Percentiles rank a stretch among this genome's conserved stretches.
Conservation (phyloP, 2,113 vertebrate genomes). For the Zeus faber region DNA sequence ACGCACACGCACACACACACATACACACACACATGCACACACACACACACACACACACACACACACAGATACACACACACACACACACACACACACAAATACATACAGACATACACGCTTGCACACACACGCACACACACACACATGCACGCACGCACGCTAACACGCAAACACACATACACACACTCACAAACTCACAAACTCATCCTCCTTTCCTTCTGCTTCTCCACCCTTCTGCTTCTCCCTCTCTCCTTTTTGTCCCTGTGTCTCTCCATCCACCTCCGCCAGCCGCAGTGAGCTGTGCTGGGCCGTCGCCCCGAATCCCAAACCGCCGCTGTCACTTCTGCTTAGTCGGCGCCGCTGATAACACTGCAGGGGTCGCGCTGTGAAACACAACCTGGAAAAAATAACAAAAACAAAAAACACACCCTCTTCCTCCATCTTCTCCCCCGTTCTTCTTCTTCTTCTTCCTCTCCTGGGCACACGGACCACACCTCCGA, state of each 20-base stretch:
- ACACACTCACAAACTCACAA: no score
- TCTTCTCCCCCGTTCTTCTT: no score
- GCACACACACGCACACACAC: not conserved
- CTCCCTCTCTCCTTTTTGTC: conserved; percentile 17
- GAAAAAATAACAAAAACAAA: conserved; percentile 12
- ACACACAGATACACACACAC: no score
- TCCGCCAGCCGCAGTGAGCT: conserved; percentile 15
- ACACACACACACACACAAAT: no score
- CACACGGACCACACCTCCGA: conserved; percentile 21
- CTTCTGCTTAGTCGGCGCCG: conserved; percentile 41
- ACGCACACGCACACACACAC: not conserved
- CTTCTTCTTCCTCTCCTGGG: no score
- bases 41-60: not conserved
- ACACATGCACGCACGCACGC: not conserved
- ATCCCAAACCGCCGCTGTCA: conserved; percentile 56
- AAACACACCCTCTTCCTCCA: no score
- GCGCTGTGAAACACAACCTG: conserved; percentile 40
- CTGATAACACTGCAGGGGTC: conserved; percentile 44
- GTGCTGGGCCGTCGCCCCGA: conserved; percentile 43
- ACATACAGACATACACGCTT: no score
- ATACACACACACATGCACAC: not conserved
- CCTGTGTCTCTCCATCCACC: no score
- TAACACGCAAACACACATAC: no score
- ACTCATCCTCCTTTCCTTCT: not conserved
- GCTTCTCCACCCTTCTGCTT: no score